These are phyloP conservation scores for Sebastes miniatus DNA, from an alignment of 2,797 vertebrate genomes.

Conservation along the genomic window DNA sequence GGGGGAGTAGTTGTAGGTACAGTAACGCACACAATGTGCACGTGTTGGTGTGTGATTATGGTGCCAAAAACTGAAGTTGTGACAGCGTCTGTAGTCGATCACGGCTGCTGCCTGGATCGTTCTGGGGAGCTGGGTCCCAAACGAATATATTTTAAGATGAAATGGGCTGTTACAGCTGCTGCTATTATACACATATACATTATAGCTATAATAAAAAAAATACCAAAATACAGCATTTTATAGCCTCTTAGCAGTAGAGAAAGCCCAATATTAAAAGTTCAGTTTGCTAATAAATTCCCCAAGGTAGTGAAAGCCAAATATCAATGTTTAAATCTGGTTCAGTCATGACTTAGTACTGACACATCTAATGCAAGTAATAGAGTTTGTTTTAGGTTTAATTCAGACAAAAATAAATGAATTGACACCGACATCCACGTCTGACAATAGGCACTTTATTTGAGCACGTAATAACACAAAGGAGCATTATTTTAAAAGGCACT, in stretches of 20 bases:
- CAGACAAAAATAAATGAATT: background rate
- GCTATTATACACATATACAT: background rate
- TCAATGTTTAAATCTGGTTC: background rate
- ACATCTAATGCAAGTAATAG: background rate
- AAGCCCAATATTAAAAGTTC: background rate
- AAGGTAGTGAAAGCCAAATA: background rate
- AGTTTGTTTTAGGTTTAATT: background rate
- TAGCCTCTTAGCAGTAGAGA: background rate
- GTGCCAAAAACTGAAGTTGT: background rate
- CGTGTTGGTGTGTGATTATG: background rate
- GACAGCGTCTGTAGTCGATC: background rate
- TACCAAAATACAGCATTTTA: background rate
- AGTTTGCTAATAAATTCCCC: background rate
- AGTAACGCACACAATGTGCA: background rate
- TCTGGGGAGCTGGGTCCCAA: background rate
- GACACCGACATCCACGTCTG: background rate
- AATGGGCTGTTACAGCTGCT: background rate
- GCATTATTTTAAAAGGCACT: constrained; percentile 19
- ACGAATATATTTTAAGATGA: background rate
- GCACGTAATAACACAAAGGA: constrained; percentile 16
- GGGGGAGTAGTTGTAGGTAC: background rate
- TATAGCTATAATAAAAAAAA: background rate
- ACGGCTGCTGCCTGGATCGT: background rate
- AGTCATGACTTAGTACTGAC: background rate
- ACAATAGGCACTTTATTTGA: constrained; percentile 16